Evolutionary conservation across 2,888 invertebrate genomes (phyloP).

Genomic region (Busseola fusca): DNA sequence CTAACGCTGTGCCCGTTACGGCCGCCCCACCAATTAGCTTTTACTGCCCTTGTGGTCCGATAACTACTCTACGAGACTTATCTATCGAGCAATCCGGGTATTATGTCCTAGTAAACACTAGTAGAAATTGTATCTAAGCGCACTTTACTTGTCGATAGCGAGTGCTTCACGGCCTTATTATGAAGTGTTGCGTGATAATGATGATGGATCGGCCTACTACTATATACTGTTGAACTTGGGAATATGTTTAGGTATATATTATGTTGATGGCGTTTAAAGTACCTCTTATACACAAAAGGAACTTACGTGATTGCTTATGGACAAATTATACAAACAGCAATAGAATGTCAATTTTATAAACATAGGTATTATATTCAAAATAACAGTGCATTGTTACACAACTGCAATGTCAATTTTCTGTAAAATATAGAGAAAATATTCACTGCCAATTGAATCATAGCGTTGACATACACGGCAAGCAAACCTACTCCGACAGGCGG

Average conservation of each 20-base stretch:
- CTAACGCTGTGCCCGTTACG: conserved; percentile 76
- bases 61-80: conserved; percentile 83
- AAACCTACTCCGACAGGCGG: conserved; percentile 34
- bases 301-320: not conserved
- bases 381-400: conserved; percentile 16
- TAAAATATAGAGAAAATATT: conserved; percentile 54
- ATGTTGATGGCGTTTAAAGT: conserved; percentile 53
- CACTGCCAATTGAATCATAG: conserved; percentile 62
- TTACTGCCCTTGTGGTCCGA: conserved; percentile 86
- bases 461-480: conserved; percentile 39
- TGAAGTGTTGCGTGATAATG: conserved; percentile 47
- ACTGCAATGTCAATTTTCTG: conserved; percentile 60
- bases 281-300: conserved; percentile 4
- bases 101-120: conserved; percentile 78
- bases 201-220: conserved; percentile 46
- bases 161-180: conserved; percentile 33
- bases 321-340: not conserved
- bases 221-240: conserved; percentile 7
- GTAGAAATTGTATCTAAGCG: conserved; percentile 65
- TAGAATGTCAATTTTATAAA: conserved; percentile 3
- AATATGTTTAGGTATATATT: conserved; percentile 26
- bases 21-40: conserved; percentile 86
- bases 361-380: conserved; percentile 14
- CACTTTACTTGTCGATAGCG: conserved; percentile 52
- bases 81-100: conserved; percentile 79